These are phyloP conservation scores for Heliconius cydno DNA, from an alignment of 2,888 invertebrate species.

Conservation along the genomic window DNA sequence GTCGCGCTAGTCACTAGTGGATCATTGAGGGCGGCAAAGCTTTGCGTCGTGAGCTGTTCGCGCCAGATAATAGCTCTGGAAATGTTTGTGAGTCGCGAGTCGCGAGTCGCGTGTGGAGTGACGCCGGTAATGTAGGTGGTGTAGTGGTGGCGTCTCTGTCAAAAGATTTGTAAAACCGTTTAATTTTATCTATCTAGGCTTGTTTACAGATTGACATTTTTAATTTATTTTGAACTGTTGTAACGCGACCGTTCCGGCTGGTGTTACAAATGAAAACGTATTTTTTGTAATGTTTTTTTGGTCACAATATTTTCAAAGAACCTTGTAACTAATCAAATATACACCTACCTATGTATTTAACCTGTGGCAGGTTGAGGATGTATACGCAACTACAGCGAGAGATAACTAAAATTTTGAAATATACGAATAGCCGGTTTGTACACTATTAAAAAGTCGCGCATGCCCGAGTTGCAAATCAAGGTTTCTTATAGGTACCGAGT, in stretches of 20 bases:
- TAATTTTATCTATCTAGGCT: conserved; percentile 46
- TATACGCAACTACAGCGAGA: neutral
- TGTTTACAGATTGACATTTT: conserved; percentile 44
- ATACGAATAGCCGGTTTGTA: conserved; percentile 22
- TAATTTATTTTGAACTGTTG: conserved; percentile 44
- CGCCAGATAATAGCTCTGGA: conserved; percentile 59
- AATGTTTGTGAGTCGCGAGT: conserved; percentile 64
- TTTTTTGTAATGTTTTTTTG: conserved; percentile 25
- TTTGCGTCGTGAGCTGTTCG: conserved; percentile 60
- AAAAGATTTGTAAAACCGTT: conserved; percentile 49
- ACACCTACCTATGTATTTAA: neutral
- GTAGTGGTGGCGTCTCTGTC: conserved; percentile 38
- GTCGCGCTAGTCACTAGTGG: conserved; percentile 52
- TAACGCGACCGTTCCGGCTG: conserved; percentile 31
- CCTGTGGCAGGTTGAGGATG: neutral
- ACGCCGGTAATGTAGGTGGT: conserved; percentile 41
- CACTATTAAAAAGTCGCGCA: conserved; percentile 48
- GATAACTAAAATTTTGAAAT: conserved; percentile 16
- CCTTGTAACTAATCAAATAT: neutral
- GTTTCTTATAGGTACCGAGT: conserved; percentile 50
- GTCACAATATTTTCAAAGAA: conserved; percentile 28
- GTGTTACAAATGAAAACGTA: conserved; percentile 26
- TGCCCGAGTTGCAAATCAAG: conserved; percentile 45
- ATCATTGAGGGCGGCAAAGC: conserved; percentile 69
- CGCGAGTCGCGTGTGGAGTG: conserved; percentile 51